Percentiles rank a stretch among this genome's conserved stretches.
These are phyloP conservation scores for Hoplostethus atlanticus DNA, from an alignment of 2,797 vertebrate species.

Conservation along the genomic window DNA sequence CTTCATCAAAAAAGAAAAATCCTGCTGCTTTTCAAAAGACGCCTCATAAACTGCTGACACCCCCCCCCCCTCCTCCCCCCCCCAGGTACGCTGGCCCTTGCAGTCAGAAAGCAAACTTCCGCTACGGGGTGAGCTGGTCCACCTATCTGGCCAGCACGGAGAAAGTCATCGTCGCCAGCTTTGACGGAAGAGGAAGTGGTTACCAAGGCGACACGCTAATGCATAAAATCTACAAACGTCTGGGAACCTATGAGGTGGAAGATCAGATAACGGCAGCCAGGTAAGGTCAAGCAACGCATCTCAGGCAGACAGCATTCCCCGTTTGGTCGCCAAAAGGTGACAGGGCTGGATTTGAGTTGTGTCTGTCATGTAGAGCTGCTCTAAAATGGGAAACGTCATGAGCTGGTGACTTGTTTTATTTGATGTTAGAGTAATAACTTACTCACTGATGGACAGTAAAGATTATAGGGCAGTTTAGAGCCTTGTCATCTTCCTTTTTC, in stretches of 20 bases:
- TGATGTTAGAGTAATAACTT: background rate
- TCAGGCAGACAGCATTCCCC: slow-evolving; percentile 33
- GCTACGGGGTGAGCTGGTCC: slow-evolving; percentile 89
- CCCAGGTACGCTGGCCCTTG: slow-evolving; percentile 94
- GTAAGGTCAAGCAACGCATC: slow-evolving; percentile 76
- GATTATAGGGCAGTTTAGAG: slow-evolving; percentile 1
- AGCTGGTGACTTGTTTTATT: background rate
- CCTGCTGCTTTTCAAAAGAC: background rate
- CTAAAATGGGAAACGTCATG: slow-evolving; percentile 17
- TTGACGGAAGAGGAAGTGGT: slow-evolving; percentile 96
- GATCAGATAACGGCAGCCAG: slow-evolving; percentile 94
- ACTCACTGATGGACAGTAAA: slow-evolving; percentile 6
- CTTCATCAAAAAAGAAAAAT: background rate
- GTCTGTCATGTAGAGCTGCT: background rate
- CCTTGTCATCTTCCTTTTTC: background rate
- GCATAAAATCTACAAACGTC: slow-evolving; percentile 91
- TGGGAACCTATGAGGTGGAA: slow-evolving; percentile 96
- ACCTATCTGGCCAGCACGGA: slow-evolving; percentile 96
- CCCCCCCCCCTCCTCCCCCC: accelerated
- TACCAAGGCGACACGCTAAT: slow-evolving; percentile 95
- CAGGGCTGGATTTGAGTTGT: no score
- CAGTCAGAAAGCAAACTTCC: slow-evolving; percentile 91
- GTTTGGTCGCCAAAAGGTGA: background rate
- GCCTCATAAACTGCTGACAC: background rate
- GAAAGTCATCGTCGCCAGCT: slow-evolving; percentile 94